phyloP scores from a whole-genome alignment of 1,140 invertebrate genomes.

The Calliopsis andreniformis region DNA sequence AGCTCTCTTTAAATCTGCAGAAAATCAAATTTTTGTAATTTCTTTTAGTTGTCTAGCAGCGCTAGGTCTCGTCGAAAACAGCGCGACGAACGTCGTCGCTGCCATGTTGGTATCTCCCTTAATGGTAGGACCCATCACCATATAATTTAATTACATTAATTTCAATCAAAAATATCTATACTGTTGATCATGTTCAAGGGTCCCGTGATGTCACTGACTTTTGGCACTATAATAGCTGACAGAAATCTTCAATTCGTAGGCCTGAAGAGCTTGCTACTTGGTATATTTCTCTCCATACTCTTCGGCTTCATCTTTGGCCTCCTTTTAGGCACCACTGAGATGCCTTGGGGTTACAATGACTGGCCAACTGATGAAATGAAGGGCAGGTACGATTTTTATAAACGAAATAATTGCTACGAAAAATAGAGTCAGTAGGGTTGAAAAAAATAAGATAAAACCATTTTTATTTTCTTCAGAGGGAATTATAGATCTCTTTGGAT shows the following conservation, averaged over 20 bases:
- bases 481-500: conserved; percentile 88
- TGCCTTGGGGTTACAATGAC: conserved; percentile 89
- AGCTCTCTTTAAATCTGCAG: too few species aligned
- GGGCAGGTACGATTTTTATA: conserved; percentile 81
- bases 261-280: conserved; percentile 86
- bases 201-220: conserved; percentile 92
- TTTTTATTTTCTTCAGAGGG: conserved; percentile 79
- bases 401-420: background rate
- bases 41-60: conserved; percentile 82
- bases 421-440: background rate
- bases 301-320: conserved; percentile 91
- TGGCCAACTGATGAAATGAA: conserved; percentile 94
- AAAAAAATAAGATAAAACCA: background rate
- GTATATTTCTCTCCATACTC: conserved; percentile 87
- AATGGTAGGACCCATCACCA: conserved; percentile 83
- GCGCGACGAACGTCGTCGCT: conserved; percentile 90
- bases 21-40: background rate
- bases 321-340: conserved; percentile 86
- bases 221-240: conserved; percentile 91
- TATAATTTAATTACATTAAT: background rate
- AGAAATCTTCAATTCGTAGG: conserved; percentile 84
- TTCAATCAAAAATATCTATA: background rate
- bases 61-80: conserved; percentile 90
- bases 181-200: conserved; percentile 79
- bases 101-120: conserved; percentile 94